phyloP scores from a whole-genome alignment of 2,113 vertebrate genomes.

The Onychostruthus taczanowskii region DNA sequence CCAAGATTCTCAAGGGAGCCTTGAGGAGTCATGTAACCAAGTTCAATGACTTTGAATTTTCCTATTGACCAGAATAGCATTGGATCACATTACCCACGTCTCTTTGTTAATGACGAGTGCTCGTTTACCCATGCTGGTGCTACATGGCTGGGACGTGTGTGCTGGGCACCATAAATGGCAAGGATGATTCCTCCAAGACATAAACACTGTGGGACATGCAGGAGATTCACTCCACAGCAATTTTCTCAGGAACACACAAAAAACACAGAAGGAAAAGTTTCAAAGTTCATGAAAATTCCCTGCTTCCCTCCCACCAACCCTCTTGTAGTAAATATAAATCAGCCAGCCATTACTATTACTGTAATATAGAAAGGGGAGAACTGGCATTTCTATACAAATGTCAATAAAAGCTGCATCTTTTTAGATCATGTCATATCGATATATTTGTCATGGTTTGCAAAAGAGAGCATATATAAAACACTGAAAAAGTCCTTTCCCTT shows the following conservation, averaged over 20 bases:
- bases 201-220: neutral
- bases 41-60: slow-evolving; percentile 20
- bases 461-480: neutral
- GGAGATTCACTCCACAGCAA: neutral
- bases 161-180: slow-evolving; percentile 47
- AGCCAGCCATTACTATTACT: neutral
- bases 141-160: neutral
- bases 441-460: neutral
- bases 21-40: neutral
- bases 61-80: slow-evolving; percentile 56
- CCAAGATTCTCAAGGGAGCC: slow-evolving; percentile 32
- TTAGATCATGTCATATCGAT: neutral
- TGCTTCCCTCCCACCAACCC: neutral
- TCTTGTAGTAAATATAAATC: neutral
- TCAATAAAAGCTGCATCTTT: neutral
- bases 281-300: neutral
- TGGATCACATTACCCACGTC: slow-evolving; percentile 37
- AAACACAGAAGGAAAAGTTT: neutral
- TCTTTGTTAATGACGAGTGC: neutral
- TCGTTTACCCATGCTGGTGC: neutral
- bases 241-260: neutral
- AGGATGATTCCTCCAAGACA: neutral
- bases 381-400: neutral
- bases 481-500: neutral
- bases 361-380: neutral